Evolutionary conservation across 2,888 invertebrate species (phyloP).

Genomic region (Geotrupes spiniger): DNA sequence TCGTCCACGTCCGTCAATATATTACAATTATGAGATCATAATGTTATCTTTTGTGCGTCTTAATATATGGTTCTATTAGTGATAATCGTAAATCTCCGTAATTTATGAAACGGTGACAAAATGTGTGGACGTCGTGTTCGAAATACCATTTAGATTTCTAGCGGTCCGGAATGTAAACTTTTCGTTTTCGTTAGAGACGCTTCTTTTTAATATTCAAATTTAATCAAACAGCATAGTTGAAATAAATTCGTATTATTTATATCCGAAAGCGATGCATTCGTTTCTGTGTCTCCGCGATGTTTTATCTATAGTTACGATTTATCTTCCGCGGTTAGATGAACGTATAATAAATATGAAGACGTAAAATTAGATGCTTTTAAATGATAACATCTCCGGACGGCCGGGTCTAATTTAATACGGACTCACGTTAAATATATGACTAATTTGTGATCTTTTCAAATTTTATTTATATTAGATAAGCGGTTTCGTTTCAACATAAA

Average conservation of each 20-base stretch:
- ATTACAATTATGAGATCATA: conserved; percentile 27
- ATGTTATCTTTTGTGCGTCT: conserved; percentile 15
- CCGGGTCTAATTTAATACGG: neutral
- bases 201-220: conserved; percentile 11
- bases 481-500: no score
- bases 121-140: conserved; percentile 4
- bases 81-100: conserved; percentile 27
- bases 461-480: no score
- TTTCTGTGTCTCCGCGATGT: neutral
- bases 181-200: neutral
- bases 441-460: no score
- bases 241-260: conserved; percentile 11
- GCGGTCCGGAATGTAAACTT: conserved; percentile 5
- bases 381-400: conserved; percentile 7
- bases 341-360: conserved; percentile 2
- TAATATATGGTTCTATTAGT: conserved; percentile 21
- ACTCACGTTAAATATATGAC: no score
- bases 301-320: no score
- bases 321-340: conserved; percentile 1
- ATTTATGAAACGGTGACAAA: conserved; percentile 25
- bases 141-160: conserved; percentile 6
- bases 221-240: conserved; percentile 10
- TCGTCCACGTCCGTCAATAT: conserved; percentile 19
- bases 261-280: neutral
- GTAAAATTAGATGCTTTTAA: conserved; percentile 6